Percentiles rank a stretch among this genome's conserved stretches.
These are phyloP conservation scores for Darevskia nairensis DNA, from an alignment of 2,797 vertebrate genomes.

Conservation along the genomic window DNA sequence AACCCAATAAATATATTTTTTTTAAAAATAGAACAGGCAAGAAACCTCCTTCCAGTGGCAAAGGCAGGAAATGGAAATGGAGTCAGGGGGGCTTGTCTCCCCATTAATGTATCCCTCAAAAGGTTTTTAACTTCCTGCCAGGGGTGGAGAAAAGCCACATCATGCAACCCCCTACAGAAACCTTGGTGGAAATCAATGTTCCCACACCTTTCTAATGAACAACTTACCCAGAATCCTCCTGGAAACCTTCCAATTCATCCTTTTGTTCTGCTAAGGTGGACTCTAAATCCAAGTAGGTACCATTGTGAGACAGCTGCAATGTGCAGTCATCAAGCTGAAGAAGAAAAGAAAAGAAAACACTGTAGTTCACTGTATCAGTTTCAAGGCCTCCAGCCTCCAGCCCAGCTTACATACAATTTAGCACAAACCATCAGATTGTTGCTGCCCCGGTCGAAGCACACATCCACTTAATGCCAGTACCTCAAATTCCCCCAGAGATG, in stretches of 20 bases:
- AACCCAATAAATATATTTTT: too few relatives aligned
- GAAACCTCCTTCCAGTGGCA: too few relatives aligned
- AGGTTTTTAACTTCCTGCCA: too few relatives aligned
- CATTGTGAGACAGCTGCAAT: slow-evolving; percentile 94
- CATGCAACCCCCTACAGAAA: background rate
- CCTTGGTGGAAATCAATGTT: background rate
- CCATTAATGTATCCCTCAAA: too few relatives aligned
- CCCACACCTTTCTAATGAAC: background rate
- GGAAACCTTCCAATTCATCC: slow-evolving; percentile 96
- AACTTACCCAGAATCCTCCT: slow-evolving; percentile 94
- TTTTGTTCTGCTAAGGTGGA: slow-evolving; percentile 94
- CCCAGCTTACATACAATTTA: background rate
- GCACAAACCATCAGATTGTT: background rate
- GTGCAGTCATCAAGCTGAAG: slow-evolving; percentile 93
- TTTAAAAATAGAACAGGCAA: too few relatives aligned
- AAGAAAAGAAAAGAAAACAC: slow-evolving; percentile 51
- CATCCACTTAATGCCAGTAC: background rate
- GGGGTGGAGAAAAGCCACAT: too few relatives aligned
- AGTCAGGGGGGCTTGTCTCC: too few relatives aligned
- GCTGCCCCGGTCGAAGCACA: too few relatives aligned
- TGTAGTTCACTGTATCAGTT: slow-evolving; percentile 13
- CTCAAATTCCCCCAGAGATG: background rate
- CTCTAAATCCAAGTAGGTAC: slow-evolving; percentile 97
- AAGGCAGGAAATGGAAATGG: too few relatives aligned
- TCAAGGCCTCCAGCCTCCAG: background rate